phyloP scores from a whole-genome alignment of 2,888 invertebrate species.

The Theodoxus fluviatilis region DNA sequence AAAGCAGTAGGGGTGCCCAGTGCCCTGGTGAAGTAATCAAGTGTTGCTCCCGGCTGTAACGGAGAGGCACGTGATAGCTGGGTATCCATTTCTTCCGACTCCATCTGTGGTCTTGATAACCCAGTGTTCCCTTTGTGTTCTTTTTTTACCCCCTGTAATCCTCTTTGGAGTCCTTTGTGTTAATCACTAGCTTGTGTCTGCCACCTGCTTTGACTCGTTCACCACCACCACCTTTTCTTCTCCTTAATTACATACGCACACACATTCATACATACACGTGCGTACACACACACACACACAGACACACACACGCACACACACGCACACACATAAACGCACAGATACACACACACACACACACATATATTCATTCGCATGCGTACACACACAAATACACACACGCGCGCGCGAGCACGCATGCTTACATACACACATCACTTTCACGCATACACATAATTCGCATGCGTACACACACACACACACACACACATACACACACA shows the following conservation, averaged over 20 bases:
- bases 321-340: slow-evolving; percentile 6
- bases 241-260: not conserved
- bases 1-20: no score
- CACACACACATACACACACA: slow-evolving; percentile 13
- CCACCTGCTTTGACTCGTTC: not conserved
- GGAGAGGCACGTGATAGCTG: no score
- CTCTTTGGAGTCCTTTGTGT: no score
- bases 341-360: slow-evolving; percentile 6
- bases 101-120: no score
- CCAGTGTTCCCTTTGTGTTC: no score
- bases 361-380: not conserved
- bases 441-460: not conserved
- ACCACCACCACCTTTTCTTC: not conserved
- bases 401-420: not conserved
- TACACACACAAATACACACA: slow-evolving; percentile 9
- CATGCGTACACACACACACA: not conserved
- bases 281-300: slow-evolving; percentile 9
- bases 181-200: no score
- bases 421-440: not conserved
- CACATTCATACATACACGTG: not conserved
- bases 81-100: no score
- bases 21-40: no score
- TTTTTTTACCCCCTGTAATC: no score
- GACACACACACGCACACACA: slow-evolving; percentile 10
- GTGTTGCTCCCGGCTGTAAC: no score